These are phyloP conservation scores for Hemicordylus capensis DNA, from an alignment of 2,113 vertebrate genomes.

Conservation along the genomic window DNA sequence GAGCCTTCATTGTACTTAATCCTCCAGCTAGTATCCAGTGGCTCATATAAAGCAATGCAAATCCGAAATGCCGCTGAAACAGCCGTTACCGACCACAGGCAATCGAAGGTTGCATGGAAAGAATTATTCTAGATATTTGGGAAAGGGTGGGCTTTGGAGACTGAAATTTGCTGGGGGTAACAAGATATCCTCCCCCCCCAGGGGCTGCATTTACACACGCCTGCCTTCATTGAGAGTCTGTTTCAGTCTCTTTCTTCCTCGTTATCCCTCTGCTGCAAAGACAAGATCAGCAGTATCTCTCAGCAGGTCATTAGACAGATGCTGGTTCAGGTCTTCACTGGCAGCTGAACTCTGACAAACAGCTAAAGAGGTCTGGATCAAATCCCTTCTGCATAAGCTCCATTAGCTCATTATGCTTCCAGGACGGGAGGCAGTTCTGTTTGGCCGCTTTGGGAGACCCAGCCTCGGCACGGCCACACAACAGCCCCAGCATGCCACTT, in stretches of 20 bases:
- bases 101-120: not conserved
- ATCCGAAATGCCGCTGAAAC: not conserved
- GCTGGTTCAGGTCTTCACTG: constrained; percentile 36
- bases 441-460: constrained; percentile 10
- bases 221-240: not conserved
- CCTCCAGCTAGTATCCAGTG: not conserved
- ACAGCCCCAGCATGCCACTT: not conserved
- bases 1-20: not conserved
- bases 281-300: constrained; percentile 25
- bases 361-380: constrained; percentile 53
- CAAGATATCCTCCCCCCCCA: not conserved
- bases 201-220: not conserved
- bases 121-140: not conserved
- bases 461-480: not conserved
- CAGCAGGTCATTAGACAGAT: constrained; percentile 62
- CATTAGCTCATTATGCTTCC: constrained; percentile 46
- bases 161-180: constrained; percentile 7
- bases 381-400: constrained; percentile 56
- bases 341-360: constrained; percentile 53
- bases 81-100: not conserved
- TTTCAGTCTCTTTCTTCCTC: constrained; percentile 31
- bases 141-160: constrained; percentile 1
- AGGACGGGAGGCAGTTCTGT: not conserved
- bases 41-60: not conserved
- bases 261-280: constrained; percentile 40